These are phyloP conservation scores for Uloborus plumipes DNA, from an alignment of 2,888 invertebrate species.

Conservation along the genomic window DNA sequence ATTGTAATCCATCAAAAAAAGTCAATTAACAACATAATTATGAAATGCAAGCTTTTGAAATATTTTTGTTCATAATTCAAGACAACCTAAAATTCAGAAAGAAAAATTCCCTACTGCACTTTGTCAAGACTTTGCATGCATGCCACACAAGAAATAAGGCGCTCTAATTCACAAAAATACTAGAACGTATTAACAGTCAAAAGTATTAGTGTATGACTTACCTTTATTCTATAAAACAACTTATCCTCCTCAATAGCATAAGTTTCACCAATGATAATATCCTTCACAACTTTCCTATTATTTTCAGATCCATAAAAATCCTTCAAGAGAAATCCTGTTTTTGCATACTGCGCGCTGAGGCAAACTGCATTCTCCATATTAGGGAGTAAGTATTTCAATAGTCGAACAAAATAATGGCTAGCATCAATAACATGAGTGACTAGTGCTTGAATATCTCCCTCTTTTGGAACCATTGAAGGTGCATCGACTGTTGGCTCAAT, in stretches of 20 bases:
- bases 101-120: too few relatives aligned
- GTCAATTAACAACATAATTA: too few relatives aligned
- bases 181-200: too few relatives aligned
- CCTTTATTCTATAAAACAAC: slow-evolving; percentile 76
- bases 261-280: slow-evolving; percentile 74
- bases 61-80: too few relatives aligned
- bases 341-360: slow-evolving; percentile 18
- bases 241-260: slow-evolving; percentile 74
- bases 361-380: slow-evolving; percentile 47
- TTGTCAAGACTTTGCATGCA: too few relatives aligned
- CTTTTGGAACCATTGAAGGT: slow-evolving; percentile 71
- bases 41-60: too few relatives aligned
- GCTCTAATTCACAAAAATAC: too few relatives aligned
- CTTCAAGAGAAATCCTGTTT: slow-evolving; percentile 29
- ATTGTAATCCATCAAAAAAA: too few relatives aligned
- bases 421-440: slow-evolving; percentile 77
- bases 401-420: slow-evolving; percentile 77
- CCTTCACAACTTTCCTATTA: slow-evolving; percentile 65
- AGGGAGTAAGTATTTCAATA: slow-evolving; percentile 73
- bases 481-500: slow-evolving; percentile 75
- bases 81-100: too few relatives aligned
- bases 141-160: too few relatives aligned
- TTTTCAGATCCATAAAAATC: slow-evolving; percentile 5
- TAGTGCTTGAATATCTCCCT: slow-evolving; percentile 76
- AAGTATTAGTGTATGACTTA: slow-evolving; percentile 69